Evolutionary conservation across 2,113 vertebrate species (phyloP).

Genomic region (Sarotherodon lohbergeri): DNA sequence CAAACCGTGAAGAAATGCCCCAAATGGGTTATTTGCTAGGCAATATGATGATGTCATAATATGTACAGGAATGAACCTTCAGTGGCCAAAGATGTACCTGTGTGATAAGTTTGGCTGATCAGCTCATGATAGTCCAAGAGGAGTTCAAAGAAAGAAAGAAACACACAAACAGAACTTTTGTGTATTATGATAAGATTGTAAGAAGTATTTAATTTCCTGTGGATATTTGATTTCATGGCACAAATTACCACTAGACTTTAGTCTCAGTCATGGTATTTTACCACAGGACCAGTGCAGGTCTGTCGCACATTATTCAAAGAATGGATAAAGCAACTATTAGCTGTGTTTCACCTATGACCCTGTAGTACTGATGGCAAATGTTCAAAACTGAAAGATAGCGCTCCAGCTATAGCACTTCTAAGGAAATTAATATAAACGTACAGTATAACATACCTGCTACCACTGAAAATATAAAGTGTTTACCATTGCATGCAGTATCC

Average conservation of each 20-base stretch:
- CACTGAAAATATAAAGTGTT: neutral
- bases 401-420: neutral
- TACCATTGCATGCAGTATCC: neutral
- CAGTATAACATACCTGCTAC: neutral
- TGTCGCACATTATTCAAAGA: neutral
- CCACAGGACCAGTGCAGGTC: neutral
- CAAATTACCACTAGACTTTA: neutral
- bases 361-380: neutral
- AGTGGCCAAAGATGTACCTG: neutral
- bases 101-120: neutral
- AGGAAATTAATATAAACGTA: neutral
- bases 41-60: neutral
- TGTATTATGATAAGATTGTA: neutral
- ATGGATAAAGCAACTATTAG: neutral
- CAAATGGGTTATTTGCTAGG: neutral
- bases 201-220: neutral
- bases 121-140: neutral
- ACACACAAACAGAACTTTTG: neutral
- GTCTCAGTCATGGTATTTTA: neutral
- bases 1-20: neutral
- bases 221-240: neutral
- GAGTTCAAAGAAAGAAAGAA: neutral
- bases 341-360: neutral
- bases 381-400: neutral
- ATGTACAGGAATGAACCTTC: neutral